A percentile compares a stretch with the other conserved stretches of the same genome.
These are phyloP conservation scores for Dasypolia templi DNA, from an alignment of 2,888 invertebrate genomes.

Conservation along the genomic window DNA sequence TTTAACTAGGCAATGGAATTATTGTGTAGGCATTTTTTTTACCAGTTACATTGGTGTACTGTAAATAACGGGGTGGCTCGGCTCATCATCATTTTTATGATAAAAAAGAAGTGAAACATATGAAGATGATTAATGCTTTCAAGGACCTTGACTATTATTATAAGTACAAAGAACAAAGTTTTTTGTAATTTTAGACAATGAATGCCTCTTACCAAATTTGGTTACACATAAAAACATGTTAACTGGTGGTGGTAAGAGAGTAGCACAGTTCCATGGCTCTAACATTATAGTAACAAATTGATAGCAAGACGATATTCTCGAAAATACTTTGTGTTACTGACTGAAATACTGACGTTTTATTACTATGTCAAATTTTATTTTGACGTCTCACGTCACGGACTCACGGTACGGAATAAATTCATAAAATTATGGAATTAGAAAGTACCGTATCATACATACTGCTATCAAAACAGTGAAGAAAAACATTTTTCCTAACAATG, in stretches of 20 bases:
- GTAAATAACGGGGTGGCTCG: too few relatives aligned
- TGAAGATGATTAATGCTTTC: background rate
- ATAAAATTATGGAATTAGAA: background rate
- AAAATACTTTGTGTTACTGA: too few relatives aligned
- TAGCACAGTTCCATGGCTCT: conserved; percentile 83
- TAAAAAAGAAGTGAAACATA: background rate
- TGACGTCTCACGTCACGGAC: conserved; percentile 1
- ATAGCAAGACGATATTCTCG: background rate
- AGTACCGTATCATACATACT: background rate
- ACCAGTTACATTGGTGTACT: too few relatives aligned
- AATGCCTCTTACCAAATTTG: conserved; percentile 71
- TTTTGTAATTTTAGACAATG: background rate
- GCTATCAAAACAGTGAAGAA: too few relatives aligned
- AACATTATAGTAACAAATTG: conserved; percentile 67
- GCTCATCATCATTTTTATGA: too few relatives aligned
- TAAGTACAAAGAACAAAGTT: background rate
- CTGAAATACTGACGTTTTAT: too few relatives aligned
- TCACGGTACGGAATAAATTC: background rate
- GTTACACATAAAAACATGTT: conserved; percentile 74
- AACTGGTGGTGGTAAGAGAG: conserved; percentile 80
- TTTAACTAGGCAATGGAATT: background rate
- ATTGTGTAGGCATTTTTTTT: too few relatives aligned
- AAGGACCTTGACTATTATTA: background rate
- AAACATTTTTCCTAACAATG: too few relatives aligned
- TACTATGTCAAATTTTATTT: too few relatives aligned